Conservation (phyloP, 2,113 vertebrate species). For the Verasper variegatus region DNA sequence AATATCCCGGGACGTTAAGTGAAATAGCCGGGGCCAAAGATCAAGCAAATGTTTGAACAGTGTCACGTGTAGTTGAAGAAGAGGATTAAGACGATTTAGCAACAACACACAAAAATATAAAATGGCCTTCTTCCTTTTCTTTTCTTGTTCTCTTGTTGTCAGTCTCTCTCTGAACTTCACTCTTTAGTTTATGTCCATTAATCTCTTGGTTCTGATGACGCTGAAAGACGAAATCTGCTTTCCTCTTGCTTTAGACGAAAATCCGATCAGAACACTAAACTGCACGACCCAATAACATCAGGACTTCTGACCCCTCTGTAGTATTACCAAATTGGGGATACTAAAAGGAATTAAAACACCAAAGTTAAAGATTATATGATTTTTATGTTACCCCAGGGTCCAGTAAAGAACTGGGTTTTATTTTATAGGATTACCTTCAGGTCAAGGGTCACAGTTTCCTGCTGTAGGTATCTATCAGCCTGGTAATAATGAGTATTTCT, state of each 20-base stretch:
- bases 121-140: not conserved
- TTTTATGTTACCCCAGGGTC: constrained; percentile 36
- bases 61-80: not conserved
- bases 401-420: not conserved
- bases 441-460: constrained; percentile 19
- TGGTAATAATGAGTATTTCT: constrained; percentile 32
- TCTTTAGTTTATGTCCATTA: not conserved
- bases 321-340: constrained; percentile 24
- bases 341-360: constrained; percentile 21
- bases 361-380: constrained; percentile 46
- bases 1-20: not conserved
- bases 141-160: not conserved
- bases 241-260: not conserved
- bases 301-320: not conserved
- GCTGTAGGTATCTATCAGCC: constrained; percentile 34
- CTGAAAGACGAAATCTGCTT: not conserved
- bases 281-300: too few species aligned
- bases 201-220: not conserved
- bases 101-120: not conserved
- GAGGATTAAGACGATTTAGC: not conserved
- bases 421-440: constrained; percentile 51
- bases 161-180: not conserved
- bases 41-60: constrained; percentile 1
- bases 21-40: not conserved
- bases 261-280: too few species aligned